phyloP scores from a whole-genome alignment of 2,113 vertebrate species.

The Daubentonia madagascariensis region DNA sequence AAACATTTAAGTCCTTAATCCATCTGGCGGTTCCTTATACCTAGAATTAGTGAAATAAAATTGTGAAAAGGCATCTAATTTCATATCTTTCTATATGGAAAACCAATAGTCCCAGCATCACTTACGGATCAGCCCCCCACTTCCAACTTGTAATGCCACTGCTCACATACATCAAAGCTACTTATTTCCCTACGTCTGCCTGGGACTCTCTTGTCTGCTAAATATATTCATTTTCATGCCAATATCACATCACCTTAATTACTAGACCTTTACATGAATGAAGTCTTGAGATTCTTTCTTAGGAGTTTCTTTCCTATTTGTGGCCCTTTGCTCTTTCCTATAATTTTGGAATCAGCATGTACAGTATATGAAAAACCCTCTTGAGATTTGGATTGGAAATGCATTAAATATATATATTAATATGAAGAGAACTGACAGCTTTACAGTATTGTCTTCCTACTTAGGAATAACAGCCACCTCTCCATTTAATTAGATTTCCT shows the following conservation, averaged over 20 bases:
- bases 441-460: background rate
- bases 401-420: no score
- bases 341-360: background rate
- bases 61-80: background rate
- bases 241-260: rapidly evolving
- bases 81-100: background rate
- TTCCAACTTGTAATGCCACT: background rate
- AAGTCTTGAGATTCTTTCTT: background rate
- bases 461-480: background rate
- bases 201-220: background rate
- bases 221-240: rapidly evolving
- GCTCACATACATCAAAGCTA: background rate
- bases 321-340: background rate
- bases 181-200: background rate
- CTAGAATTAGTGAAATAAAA: background rate
- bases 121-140: background rate
- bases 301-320: background rate
- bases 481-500: no score
- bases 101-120: background rate
- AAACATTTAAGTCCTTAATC: background rate
- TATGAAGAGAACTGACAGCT: background rate
- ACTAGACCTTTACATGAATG: rapidly evolving
- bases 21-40: background rate
- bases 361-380: background rate
- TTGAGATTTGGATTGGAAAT: background rate